A percentile compares a stretch with the other conserved stretches of the same genome.
These are phyloP conservation scores for Drosophila takahashii DNA, from an alignment of 1,140 invertebrate species.

Conservation along the genomic window DNA sequence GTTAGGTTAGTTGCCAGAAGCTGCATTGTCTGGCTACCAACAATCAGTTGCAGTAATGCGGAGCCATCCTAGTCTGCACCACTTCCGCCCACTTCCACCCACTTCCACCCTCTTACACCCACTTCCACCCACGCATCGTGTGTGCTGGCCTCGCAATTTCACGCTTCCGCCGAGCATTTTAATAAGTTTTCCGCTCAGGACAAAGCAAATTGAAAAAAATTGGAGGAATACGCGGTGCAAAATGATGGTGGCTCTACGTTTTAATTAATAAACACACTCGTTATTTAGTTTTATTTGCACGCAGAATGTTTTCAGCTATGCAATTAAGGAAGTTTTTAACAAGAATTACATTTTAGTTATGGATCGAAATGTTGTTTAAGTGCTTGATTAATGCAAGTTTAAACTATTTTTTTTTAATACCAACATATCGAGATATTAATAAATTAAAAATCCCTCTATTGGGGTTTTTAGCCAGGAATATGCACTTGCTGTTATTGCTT, in stretches of 20 bases:
- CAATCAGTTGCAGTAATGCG: constrained; percentile 6
- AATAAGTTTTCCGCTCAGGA: constrained; percentile 45
- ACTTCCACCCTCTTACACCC: neutral
- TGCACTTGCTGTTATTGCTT: neutral
- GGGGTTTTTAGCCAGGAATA: neutral
- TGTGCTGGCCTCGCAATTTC: constrained; percentile 39
- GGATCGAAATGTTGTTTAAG: too few relatives aligned
- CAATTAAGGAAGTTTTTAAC: too few relatives aligned
- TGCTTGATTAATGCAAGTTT: too few relatives aligned
- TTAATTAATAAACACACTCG: constrained; percentile 8
- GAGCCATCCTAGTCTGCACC: neutral
- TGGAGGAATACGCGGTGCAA: neutral
- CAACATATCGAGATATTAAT: neutral
- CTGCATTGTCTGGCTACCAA: constrained; percentile 9
- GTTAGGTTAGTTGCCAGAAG: constrained; percentile 8
- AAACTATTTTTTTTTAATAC: too few relatives aligned
- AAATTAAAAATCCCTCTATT: neutral
- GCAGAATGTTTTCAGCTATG: too few relatives aligned
- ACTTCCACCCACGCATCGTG: constrained; percentile 10
- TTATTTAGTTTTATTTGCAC: neutral
- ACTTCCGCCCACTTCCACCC: neutral
- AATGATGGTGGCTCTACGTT: constrained; percentile 1
- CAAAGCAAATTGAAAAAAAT: neutral
- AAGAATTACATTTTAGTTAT: too few relatives aligned
- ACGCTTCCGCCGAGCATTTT: constrained; percentile 49